Evolutionary conservation across 2,113 vertebrate genomes (phyloP).

Genomic region (Epinephelus cyanopodus): DNA sequence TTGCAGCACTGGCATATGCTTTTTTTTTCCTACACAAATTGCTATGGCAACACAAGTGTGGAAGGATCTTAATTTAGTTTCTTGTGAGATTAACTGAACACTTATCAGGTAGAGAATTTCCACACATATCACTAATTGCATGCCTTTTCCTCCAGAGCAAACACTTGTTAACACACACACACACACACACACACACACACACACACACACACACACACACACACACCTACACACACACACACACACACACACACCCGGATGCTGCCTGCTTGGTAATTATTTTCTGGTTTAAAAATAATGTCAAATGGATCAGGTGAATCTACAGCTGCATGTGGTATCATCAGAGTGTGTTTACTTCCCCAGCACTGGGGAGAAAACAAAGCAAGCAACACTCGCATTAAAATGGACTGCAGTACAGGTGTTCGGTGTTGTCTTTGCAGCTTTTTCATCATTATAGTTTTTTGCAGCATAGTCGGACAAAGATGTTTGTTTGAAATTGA

Average conservation of each 20-base stretch:
- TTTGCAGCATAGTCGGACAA: slow-evolving; percentile 23
- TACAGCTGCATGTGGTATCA: background rate
- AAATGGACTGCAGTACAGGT: slow-evolving; percentile 16
- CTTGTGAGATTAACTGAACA: slow-evolving; percentile 28
- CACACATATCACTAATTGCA: slow-evolving; percentile 23
- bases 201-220: too few relatives aligned
- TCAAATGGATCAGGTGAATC: background rate
- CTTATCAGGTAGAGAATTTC: slow-evolving; percentile 24
- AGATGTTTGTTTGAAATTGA: slow-evolving; percentile 16
- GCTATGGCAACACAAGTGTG: slow-evolving; percentile 66
- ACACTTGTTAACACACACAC: slow-evolving; percentile 17
- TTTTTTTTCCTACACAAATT: slow-evolving; percentile 47
- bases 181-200: too few relatives aligned
- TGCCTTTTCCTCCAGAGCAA: background rate
- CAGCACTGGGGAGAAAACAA: slow-evolving; percentile 1
- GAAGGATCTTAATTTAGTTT: slow-evolving; percentile 60
- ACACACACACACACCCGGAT: too few relatives aligned
- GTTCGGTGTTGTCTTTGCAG: slow-evolving; percentile 20
- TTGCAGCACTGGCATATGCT: slow-evolving; percentile 43
- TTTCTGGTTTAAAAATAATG: background rate
- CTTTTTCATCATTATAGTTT: background rate
- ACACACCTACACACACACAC: too few relatives aligned
- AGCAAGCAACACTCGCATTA: slow-evolving; percentile 20
- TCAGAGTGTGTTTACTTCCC: slow-evolving; percentile 13
- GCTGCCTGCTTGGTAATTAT: background rate